Evolutionary conservation across 2,888 invertebrate genomes (phyloP), one percentile per base, ranked within the genome.

Genomic region (Neria commutata): DNA sequence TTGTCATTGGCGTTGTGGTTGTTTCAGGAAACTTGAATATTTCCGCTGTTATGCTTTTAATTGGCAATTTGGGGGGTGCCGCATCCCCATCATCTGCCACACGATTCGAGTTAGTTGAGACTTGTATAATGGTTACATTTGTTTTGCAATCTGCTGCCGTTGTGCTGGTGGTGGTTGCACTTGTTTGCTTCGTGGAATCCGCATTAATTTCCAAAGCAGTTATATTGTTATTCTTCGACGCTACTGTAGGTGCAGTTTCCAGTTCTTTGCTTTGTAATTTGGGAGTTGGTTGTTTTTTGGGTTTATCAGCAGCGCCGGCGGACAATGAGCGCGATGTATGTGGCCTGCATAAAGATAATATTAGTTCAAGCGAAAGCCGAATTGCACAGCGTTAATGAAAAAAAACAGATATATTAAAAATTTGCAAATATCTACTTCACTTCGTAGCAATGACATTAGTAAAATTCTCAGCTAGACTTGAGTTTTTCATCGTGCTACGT

Each of bases 41-140:
- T 50, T 81, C 81, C 5, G 74, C 74, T 55, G 67, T 58, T 33
- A 65, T 74, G 19, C 51, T 66, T 45, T 71, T 74, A 49, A 72
- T 68, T 58, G 78, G 74, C 62, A 75, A 60, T 60, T 73, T 74
- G 23, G 76, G 71, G 48, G 74, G 71, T 60, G 70, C 66, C 42
- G 61, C 58, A 26, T 65, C 64, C 25, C 47, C 57, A 53, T 62
- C 68, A n/a, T 53, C 64, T 21, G 61, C 49, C 21, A 63, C 46
- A 3, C 24, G 34, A 29, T 62, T 51, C 65, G 57, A 54, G 63
- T 65, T 64, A 59, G 86, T 86, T 0, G 86, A 86, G 1, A 87
- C 86, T 81, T 87, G 83, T n/a, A 87, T 87, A 0, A 87, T 87
- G 23, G 87, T 87, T 29, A 87, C 81, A 63, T 87, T 87, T 0